A percentile compares a stretch with the other conserved stretches of the same genome.
Conservation (phyloP, 2,888 invertebrate genomes). For the Agrochola lychnidis region DNA sequence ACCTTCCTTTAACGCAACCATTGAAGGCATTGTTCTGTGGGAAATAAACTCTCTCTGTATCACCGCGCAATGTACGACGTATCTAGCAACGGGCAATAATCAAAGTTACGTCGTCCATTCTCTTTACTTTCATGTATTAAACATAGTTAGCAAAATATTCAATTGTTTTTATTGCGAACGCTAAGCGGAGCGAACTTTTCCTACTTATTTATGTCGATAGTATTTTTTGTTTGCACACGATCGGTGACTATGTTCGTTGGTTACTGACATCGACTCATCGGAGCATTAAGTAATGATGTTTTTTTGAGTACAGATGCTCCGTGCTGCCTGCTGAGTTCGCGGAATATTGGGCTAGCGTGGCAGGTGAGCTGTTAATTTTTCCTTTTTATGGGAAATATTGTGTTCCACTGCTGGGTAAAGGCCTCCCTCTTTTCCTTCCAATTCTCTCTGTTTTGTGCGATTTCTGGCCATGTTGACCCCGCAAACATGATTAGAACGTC, state of each 20-base stretch:
- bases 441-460: too few species aligned
- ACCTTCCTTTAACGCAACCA: conserved; percentile 79
- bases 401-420: too few species aligned
- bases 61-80: conserved; percentile 71
- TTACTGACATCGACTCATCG: conserved; percentile 36
- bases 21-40: conserved; percentile 78
- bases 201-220: conserved; percentile 54
- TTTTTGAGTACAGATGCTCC: conserved; percentile 24
- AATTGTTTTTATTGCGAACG: conserved; percentile 68
- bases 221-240: conserved; percentile 50
- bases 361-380: background rate
- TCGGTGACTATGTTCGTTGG: conserved; percentile 41
- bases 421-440: too few species aligned
- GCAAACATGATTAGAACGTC: too few species aligned
- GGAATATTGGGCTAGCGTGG: background rate
- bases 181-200: conserved; percentile 59
- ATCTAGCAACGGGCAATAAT: conserved; percentile 64
- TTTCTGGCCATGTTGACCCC: too few species aligned
- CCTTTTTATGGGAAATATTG: too few species aligned
- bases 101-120: conserved; percentile 71
- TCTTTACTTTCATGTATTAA: conserved; percentile 74
- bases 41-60: conserved; percentile 68
- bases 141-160: conserved; percentile 71
- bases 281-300: conserved; percentile 52
- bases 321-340: conserved; percentile 15